Evolutionary conservation across 2,888 invertebrate species (phyloP), one percentile per base, ranked within the genome.

Genomic region (Xanthia icteritia): DNA sequence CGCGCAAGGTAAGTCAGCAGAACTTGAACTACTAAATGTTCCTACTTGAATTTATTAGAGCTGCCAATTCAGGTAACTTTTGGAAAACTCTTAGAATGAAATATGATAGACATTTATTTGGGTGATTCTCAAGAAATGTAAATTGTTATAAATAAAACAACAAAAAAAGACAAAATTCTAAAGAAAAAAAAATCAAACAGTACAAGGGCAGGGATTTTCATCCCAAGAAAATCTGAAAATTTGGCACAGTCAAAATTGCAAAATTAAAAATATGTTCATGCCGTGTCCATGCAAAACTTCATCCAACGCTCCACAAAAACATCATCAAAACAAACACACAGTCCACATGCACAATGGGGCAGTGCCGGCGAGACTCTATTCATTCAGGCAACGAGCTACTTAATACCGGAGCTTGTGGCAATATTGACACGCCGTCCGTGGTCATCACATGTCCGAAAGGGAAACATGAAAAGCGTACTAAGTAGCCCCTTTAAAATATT

Each of bases 1-100:
- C 97, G 98, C 99, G 97, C 99, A 99, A 98, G 99, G 99, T 99
- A 97, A 98, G 98, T 95, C 73, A 42, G 23, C 42, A 68, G 27
- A 76, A 63, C 36, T 67, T 70, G 6, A n/a, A n/a, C 11, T 51
- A 56, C 13, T 17, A 36, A 61, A 64, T 72, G 3, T 69, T 86
- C 54, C 20, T 72, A 76, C 45, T 73, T 48, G 48, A 80, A 58
- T 58, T 54, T 68, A 70, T 71, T 73, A 0, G 1, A 5, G 5
- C 11, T 48, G 27, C 70, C 48, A 17, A 61, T 13, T 42, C 5
- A 31, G 0, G 0, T 11, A 27, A 42, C 6, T 36, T 56, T 3
- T 11, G n/a, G 11, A 39, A 20, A 76, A 56, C 8, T 63, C 6
- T 67, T 39, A 27, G 1, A 5, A 9, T 27, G 23, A 8, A n/a